These are phyloP conservation scores for Plebejus anna DNA, from an alignment of 2,888 invertebrate species.

Conservation along the genomic window DNA sequence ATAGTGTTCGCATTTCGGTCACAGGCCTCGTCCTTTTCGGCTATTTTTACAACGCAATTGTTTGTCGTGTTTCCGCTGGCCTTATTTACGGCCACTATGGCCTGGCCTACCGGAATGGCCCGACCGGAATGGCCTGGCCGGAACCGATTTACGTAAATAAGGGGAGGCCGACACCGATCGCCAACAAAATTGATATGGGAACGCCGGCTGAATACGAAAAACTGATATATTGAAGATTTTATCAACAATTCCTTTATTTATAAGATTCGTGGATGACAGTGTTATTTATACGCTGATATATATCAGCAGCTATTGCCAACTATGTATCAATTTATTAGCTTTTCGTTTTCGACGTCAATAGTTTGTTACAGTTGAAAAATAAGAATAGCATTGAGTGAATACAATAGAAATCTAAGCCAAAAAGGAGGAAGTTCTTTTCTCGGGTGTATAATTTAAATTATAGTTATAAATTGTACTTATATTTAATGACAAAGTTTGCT, in stretches of 20 bases:
- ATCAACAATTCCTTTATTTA: constrained; percentile 28
- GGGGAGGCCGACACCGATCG: constrained; percentile 31
- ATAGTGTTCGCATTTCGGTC: constrained; percentile 36
- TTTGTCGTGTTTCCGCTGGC: constrained; percentile 36
- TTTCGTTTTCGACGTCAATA: neutral
- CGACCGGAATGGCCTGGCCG: constrained; percentile 29
- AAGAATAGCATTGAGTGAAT: neutral
- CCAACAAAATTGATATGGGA: constrained; percentile 31
- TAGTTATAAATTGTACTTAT: too few relatives aligned
- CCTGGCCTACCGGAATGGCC: constrained; percentile 19
- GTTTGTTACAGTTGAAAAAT: constrained; percentile 6
- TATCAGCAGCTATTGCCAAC: constrained; percentile 16
- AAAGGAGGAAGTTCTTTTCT: too few relatives aligned
- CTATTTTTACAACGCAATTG: constrained; percentile 36
- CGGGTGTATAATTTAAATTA: too few relatives aligned
- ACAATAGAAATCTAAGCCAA: too few relatives aligned
- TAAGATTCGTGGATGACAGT: constrained; percentile 22
- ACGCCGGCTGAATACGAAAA: constrained; percentile 31
- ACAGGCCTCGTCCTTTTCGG: constrained; percentile 24
- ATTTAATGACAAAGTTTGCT: too few relatives aligned
- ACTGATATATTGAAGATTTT: constrained; percentile 30
- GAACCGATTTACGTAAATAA: constrained; percentile 33
- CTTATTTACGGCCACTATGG: constrained; percentile 29
- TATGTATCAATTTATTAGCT: constrained; percentile 9
- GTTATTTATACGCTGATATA: neutral